Evolutionary conservation across 2,113 vertebrate genomes (phyloP), one percentile per base, ranked within the genome.

Genomic region (Callopanchax toddi): DNA sequence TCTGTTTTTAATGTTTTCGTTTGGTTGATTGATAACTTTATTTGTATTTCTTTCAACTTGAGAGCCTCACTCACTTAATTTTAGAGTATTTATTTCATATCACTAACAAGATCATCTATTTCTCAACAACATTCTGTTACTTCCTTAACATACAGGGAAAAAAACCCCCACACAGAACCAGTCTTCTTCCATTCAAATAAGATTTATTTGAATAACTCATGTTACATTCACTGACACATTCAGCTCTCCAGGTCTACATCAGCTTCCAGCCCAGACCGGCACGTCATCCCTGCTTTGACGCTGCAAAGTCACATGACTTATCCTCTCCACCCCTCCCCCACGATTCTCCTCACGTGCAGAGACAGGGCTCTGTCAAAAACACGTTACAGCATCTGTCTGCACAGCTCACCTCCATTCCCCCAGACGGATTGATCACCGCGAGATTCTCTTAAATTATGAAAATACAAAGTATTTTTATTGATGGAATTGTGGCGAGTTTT

Each of bases 291-390:
- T 29, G 44, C 43, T 51, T n/a, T 46, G 66, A 49, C 16, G 40
- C 50, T 52, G 26, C 26, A 36, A n/a, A n/a, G 66, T 80, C 87
- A 86, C 69, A 52, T 83, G 84, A 44, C 52, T 1, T 3, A 25
- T 26, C n/a, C 58, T 25, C 46, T 8, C 42, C 32, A 25, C 59
- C 67, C 48, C 8, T 13, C 22, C 22, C 69, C 50, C 36, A 17
- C n/a, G 22, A 62, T 45, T 81, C 66, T 43, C 50, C 75, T 84
- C 79, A 79, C 73, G 71, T 88, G 83, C 62, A 72, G 61, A 61
- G 54, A 53, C 57, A 49, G 46, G 51, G 49, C 60, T 68, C 20
- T 43, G 36, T 66, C 60, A 63, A 65, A 76, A 62, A 59, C 56
- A 67, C 29, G 21, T 55, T 67, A 57, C 60, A 45, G 26, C 46